phyloP scores from a whole-genome alignment of 1,140 invertebrate species.

The Hetaerina americana region DNA sequence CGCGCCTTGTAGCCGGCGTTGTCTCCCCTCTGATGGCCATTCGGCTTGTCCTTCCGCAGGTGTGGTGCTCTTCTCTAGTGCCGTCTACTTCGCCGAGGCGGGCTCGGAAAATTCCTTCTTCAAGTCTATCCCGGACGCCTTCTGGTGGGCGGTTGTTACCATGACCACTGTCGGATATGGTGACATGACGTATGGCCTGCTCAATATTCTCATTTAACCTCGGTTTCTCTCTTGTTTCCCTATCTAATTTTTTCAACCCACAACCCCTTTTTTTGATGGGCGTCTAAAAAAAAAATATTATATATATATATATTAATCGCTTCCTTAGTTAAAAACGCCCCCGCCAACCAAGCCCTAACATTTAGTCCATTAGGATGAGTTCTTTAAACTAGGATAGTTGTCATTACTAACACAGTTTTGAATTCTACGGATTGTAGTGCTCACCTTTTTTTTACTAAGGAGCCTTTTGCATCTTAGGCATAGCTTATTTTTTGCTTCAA shows the following conservation, averaged over 20 bases:
- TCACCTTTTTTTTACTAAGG: no score
- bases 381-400: background rate
- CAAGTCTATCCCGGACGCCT: conserved; percentile 92
- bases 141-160: conserved; percentile 91
- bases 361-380: background rate
- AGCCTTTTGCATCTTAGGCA: background rate
- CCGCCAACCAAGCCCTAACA: background rate
- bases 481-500: background rate
- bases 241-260: background rate
- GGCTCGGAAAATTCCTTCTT: conserved; percentile 92
- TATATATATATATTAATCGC: no score
- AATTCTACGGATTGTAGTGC: background rate
- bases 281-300: background rate
- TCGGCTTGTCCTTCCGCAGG: conserved; percentile 40
- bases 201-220: conserved; percentile 32
- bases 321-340: background rate
- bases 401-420: background rate
- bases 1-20: background rate
- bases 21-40: background rate
- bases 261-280: background rate
- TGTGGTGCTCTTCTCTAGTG: conserved; percentile 95
- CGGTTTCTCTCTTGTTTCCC: background rate
- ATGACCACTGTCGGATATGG: conserved; percentile 99
- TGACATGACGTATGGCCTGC: conserved; percentile 94
- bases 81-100: conserved; percentile 97